Evolutionary conservation across 2,797 vertebrate species (phyloP).

Genomic region (Taeniopygia guttata): DNA sequence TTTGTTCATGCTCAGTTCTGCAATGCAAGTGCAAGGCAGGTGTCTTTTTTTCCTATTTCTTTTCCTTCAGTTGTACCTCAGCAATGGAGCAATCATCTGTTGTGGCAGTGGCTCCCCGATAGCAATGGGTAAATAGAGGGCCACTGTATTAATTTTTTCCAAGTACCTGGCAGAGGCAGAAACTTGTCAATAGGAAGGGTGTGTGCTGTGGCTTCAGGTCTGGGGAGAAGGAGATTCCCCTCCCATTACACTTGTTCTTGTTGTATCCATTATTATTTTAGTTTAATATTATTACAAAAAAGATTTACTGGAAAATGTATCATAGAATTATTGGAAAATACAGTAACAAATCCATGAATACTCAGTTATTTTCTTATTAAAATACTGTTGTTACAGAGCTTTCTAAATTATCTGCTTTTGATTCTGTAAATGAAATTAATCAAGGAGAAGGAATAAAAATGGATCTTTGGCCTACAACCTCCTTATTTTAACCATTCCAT

Average conservation of each 20-base stretch:
- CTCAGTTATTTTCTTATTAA: background rate
- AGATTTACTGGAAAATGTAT: background rate
- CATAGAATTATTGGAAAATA: background rate
- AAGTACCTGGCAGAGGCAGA: background rate
- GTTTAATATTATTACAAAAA: background rate
- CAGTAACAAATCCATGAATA: background rate
- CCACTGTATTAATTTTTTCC: background rate
- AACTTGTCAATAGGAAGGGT: background rate
- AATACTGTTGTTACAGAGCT: background rate
- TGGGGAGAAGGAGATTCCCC: background rate
- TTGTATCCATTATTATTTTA: background rate
- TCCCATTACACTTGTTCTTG: background rate
- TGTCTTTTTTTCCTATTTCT: background rate
- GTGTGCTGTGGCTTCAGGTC: background rate
- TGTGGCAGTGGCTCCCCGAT: background rate
- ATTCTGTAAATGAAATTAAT: background rate
- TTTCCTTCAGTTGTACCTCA: background rate
- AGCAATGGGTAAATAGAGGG: too few species aligned
- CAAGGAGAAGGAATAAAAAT: background rate
- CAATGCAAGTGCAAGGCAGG: background rate
- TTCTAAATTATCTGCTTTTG: background rate
- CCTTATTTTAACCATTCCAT: background rate
- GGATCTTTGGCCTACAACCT: background rate
- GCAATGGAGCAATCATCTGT: background rate
- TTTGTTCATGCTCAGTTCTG: background rate